Evolutionary conservation across 2,888 invertebrate genomes (phyloP).

Genomic region (Tortricodes alternella): DNA sequence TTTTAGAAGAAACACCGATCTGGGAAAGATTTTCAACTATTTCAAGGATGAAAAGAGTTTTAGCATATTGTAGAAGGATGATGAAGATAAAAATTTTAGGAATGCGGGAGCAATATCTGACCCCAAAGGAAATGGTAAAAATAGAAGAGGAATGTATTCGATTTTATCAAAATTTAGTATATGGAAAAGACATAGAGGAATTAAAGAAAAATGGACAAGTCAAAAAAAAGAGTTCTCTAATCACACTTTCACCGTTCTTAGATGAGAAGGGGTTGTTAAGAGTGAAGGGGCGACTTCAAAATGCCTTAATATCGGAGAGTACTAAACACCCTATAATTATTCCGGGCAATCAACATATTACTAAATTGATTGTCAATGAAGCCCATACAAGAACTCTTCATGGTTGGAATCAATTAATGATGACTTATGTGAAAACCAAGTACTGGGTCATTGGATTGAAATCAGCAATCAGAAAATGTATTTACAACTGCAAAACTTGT

Average conservation of each 20-base stretch:
- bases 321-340: background rate
- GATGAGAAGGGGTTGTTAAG: background rate
- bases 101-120: background rate
- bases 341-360: background rate
- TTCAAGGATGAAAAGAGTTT: conserved; percentile 27
- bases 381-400: background rate
- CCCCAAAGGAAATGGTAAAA: conserved; percentile 7
- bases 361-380: background rate
- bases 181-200: conserved; percentile 12
- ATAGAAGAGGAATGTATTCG: conserved; percentile 23
- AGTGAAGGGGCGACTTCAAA: background rate
- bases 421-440: conserved; percentile 21
- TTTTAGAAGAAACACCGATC: conserved; percentile 9
- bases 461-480: background rate
- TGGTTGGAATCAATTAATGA: conserved; percentile 25
- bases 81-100: conserved; percentile 8
- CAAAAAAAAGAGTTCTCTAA: background rate
- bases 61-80: conserved; percentile 29
- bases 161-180: conserved; percentile 26
- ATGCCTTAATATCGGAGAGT: background rate
- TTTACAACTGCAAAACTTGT: background rate
- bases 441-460: conserved; percentile 27
- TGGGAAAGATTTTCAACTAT: conserved; percentile 30
- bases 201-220: background rate
- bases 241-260: background rate